phyloP scores from a whole-genome alignment of 64 coral and sea anemone genomes.

The Actinia tenebrosa region DNA sequence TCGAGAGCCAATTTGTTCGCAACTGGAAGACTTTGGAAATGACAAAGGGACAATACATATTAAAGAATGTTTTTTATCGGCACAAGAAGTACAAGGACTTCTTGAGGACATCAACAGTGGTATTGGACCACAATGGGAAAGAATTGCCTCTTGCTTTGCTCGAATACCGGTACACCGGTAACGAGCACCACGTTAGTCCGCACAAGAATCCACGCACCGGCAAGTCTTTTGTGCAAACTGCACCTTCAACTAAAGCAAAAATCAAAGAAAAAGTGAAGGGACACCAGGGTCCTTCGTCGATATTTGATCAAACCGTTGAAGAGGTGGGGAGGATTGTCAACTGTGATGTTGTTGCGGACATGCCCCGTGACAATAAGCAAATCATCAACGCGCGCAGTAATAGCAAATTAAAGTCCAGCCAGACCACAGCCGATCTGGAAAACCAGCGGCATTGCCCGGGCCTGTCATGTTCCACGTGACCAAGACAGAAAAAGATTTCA shows the following conservation, averaged over 20 bases:
- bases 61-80: slow-evolving; percentile 6
- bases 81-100: slow-evolving; percentile 39
- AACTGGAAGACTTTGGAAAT: background rate
- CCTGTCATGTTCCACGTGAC: too few relatives aligned
- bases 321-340: slow-evolving; percentile 15
- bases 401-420: slow-evolving; percentile 4
- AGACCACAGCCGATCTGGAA: too few relatives aligned
- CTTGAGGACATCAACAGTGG: slow-evolving; percentile 3
- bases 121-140: background rate
- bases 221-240: slow-evolving; percentile 18
- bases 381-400: background rate
- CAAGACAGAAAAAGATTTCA: too few relatives aligned
- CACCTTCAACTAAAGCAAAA: slow-evolving; percentile 19
- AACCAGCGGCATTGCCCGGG: too few relatives aligned
- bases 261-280: slow-evolving; percentile 18
- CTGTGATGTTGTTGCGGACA: slow-evolving; percentile 16
- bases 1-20: background rate
- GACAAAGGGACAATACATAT: slow-evolving; percentile 9
- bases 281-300: slow-evolving; percentile 20
- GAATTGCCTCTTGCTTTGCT: slow-evolving; percentile 25
- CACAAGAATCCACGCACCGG: slow-evolving; percentile 30
- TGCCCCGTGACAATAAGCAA: slow-evolving; percentile 35
- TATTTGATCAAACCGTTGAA: slow-evolving; percentile 27
- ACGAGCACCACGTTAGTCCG: slow-evolving; percentile 26
- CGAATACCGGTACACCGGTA: background rate